A percentile compares a stretch with the other conserved stretches of the same genome.
Evolutionary conservation across 1,140 invertebrate genomes (phyloP).

Genomic region (Pachyrhynchus sulphureomaculatus): DNA sequence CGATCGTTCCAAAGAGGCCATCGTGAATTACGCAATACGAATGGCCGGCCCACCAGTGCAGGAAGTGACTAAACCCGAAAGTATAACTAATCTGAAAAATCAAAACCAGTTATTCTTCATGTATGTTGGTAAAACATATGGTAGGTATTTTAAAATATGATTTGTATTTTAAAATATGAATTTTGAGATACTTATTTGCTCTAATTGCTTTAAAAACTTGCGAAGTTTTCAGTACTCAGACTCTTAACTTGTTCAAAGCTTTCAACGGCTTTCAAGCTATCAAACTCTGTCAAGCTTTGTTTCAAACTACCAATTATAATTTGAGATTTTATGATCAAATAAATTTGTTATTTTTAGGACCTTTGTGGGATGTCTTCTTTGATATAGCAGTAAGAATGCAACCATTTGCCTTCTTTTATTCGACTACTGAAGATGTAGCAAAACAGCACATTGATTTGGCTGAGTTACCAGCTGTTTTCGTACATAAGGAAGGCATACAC

Average conservation of each 20-base stretch:
- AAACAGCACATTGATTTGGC: constrained; percentile 67
- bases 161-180: background rate
- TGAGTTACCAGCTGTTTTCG: constrained; percentile 71
- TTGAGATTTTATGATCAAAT: too few relatives aligned
- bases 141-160: constrained; percentile 39
- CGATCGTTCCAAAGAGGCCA: constrained; percentile 87
- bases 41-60: constrained; percentile 86
- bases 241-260: too few relatives aligned
- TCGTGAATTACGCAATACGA: constrained; percentile 89
- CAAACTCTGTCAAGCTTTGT: too few relatives aligned
- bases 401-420: constrained; percentile 84
- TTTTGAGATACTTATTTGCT: background rate
- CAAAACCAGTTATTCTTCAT: constrained; percentile 83
- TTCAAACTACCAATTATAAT: too few relatives aligned
- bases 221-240: too few relatives aligned
- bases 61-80: constrained; percentile 73
- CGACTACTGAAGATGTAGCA: constrained; percentile 65
- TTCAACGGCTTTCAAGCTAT: too few relatives aligned
- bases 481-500: constrained; percentile 78
- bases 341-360: constrained; percentile 13
- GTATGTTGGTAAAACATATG: constrained; percentile 76
- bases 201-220: background rate
- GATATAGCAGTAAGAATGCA: constrained; percentile 75
- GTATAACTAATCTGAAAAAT: constrained; percentile 73
- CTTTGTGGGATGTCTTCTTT: constrained; percentile 78